phyloP scores from a whole-genome alignment of 2,797 vertebrate species.

The Onychomys leucogaster region DNA sequence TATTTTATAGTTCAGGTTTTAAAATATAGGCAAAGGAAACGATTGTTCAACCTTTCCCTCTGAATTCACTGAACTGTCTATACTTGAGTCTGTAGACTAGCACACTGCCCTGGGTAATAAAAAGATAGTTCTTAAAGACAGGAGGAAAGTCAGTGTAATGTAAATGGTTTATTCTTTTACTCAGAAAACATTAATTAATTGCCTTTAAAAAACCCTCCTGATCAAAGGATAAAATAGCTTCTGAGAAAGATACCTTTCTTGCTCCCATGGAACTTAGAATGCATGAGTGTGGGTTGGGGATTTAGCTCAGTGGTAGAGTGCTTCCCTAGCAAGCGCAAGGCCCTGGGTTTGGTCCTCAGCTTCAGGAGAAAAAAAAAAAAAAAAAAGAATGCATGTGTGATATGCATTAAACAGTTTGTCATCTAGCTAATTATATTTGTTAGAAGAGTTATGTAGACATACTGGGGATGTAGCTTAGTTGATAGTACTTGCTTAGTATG shows the following conservation, averaged over 20 bases:
- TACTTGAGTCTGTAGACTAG: background rate
- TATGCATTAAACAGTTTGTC: slow-evolving; percentile 3
- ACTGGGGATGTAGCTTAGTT: background rate
- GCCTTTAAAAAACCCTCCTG: background rate
- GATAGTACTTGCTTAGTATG: background rate
- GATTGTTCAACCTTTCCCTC: slow-evolving; percentile 13
- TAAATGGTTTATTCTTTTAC: slow-evolving; percentile 19
- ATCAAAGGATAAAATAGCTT: slow-evolving; percentile 33
- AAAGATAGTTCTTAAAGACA: slow-evolving; percentile 28
- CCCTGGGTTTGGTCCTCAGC: too few species aligned
- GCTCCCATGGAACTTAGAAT: slow-evolving; percentile 12
- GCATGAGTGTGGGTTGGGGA: too few species aligned
- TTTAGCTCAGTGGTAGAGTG: too few species aligned
- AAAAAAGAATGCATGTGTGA: too few species aligned
- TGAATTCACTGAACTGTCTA: slow-evolving; percentile 8
- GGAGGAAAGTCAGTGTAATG: background rate
- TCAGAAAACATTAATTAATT: slow-evolving; percentile 49
- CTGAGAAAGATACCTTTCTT: slow-evolving; percentile 40
- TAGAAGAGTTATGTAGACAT: background rate
- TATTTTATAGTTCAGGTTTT: slow-evolving; percentile 56
- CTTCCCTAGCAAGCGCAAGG: too few species aligned
- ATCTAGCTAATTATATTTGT: slow-evolving; percentile 44
- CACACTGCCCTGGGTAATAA: slow-evolving; percentile 31
- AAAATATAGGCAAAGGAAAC: slow-evolving; percentile 62
- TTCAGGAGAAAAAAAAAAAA: too few species aligned